Evolutionary conservation across 2,888 invertebrate genomes (phyloP).

Genomic region (Lydus trimaculatus): DNA sequence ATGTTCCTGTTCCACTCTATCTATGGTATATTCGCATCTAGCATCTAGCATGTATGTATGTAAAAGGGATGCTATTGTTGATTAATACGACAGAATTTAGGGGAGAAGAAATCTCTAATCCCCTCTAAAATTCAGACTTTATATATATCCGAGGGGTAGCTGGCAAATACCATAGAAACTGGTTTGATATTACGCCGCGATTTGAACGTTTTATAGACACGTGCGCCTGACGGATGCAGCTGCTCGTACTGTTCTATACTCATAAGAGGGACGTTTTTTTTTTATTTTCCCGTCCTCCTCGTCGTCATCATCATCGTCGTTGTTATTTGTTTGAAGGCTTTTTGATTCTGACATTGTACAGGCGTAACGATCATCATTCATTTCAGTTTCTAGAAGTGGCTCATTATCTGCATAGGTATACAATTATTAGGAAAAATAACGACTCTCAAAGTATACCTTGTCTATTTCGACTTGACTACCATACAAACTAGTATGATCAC

Average conservation of each 20-base stretch:
- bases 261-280: conserved; percentile 1
- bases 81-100: too few species aligned
- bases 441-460: not conserved
- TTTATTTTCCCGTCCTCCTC: not conserved
- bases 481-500: too few species aligned
- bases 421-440: not conserved
- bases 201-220: conserved; percentile 8
- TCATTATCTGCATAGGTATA: not conserved
- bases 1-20: not conserved
- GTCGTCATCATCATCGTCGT: not conserved
- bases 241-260: conserved; percentile 2
- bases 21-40: not conserved
- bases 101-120: not conserved
- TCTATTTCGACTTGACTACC: too few species aligned
- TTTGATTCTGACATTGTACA: conserved; percentile 4
- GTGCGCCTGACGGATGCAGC: conserved; percentile 11
- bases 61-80: conserved; percentile 2
- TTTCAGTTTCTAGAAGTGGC: not conserved
- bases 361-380: not conserved
- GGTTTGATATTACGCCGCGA: conserved; percentile 9
- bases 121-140: not conserved
- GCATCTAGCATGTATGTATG: not conserved
- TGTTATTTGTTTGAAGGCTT: not conserved
- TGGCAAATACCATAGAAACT: not conserved
- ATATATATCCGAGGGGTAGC: not conserved